These are phyloP conservation scores for Chamaetylas fuelleborni DNA, from an alignment of 2,113 vertebrate species.

Conservation along the genomic window DNA sequence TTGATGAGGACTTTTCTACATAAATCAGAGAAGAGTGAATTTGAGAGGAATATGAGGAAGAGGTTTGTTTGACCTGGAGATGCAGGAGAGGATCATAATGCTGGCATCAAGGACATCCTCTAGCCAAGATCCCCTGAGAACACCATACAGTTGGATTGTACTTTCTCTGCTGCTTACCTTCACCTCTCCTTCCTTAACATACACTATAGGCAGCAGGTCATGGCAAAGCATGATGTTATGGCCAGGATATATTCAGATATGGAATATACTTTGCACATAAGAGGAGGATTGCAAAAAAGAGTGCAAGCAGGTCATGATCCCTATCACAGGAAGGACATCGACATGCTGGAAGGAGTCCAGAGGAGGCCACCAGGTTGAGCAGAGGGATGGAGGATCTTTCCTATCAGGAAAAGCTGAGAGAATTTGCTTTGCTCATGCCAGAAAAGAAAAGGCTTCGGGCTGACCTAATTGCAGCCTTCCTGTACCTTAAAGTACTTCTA, in stretches of 20 bases:
- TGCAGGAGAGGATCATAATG: accelerated
- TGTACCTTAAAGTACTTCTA: not conserved
- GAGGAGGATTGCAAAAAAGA: not conserved
- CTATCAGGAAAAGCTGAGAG: not conserved
- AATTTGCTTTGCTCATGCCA: not conserved
- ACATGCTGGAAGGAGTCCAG: not conserved
- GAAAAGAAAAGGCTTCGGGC: not conserved
- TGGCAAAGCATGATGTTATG: accelerated
- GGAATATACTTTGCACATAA: not conserved
- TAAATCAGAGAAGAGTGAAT: not conserved
- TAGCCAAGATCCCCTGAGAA: not conserved
- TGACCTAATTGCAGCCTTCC: not conserved
- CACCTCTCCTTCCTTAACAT: accelerated
- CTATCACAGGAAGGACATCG: not conserved
- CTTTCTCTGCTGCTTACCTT: not conserved
- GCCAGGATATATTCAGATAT: not conserved
- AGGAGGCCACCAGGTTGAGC: not conserved
- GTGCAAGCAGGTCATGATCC: no score
- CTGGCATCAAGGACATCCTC: accelerated
- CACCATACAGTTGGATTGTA: accelerated
- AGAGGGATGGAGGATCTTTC: not conserved
- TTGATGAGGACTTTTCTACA: accelerated
- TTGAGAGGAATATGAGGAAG: not conserved
- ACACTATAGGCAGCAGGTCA: not conserved
- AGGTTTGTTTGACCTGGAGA: accelerated